Conservation (phyloP, 2,888 invertebrate genomes). For the Conomelus anceps region DNA sequence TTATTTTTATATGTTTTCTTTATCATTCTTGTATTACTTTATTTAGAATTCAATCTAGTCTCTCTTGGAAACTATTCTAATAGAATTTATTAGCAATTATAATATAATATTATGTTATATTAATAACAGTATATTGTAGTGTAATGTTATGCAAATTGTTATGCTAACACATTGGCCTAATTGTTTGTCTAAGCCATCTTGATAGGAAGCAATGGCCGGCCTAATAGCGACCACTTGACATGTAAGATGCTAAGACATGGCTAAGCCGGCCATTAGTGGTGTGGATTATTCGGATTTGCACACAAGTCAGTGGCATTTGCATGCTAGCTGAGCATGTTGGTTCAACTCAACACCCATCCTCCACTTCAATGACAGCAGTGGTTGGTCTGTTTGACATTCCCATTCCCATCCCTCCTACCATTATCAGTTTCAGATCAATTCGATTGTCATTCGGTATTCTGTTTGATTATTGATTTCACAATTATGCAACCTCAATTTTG, state of each 20-base stretch:
- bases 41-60: no score
- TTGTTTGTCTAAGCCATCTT: not conserved
- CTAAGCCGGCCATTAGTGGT: not conserved
- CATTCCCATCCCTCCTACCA: not conserved
- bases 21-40: no score
- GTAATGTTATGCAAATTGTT: no score
- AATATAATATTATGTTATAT: not conserved
- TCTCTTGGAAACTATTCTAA: no score
- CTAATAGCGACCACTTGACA: not conserved
- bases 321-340: not conserved
- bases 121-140: not conserved
- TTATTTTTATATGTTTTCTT: no score
- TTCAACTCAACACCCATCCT: not conserved
- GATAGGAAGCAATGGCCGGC: not conserved
- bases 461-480: no score
- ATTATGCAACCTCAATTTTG: no score
- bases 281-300: not conserved
- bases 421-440: not conserved
- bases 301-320: not conserved
- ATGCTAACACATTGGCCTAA: not conserved
- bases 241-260: not conserved
- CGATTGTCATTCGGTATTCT: no score
- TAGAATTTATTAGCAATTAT: no score
- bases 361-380: not conserved
- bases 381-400: no score